Conservation (phyloP, 2,113 vertebrate species). For the Lamprologus lemairii region DNA sequence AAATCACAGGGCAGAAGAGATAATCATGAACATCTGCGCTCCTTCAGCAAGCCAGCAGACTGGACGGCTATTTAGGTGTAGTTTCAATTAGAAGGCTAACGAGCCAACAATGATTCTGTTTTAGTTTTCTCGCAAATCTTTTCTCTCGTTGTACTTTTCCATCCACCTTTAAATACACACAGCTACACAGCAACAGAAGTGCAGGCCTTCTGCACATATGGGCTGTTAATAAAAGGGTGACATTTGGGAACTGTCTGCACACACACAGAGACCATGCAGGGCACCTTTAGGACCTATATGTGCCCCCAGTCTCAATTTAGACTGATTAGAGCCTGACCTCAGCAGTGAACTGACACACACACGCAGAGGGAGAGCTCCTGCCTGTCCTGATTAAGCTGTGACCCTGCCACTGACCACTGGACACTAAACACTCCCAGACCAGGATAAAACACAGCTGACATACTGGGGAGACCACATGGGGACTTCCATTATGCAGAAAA, state of each 20-base stretch:
- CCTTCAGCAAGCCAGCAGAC: neutral
- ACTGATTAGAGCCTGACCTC: constrained; percentile 60
- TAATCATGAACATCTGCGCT: neutral
- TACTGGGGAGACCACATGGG: constrained; percentile 19
- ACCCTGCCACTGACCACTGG: constrained; percentile 56
- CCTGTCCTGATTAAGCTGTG: constrained; percentile 44
- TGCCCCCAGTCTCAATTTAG: constrained; percentile 21
- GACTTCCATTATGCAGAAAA: constrained; percentile 1
- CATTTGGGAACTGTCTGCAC: neutral
- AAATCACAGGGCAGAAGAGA: neutral
- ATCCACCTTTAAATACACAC: neutral
- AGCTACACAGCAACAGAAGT: neutral
- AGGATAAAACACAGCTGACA: constrained; percentile 27
- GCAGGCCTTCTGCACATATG: neutral
- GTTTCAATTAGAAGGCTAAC: neutral
- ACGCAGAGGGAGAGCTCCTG: constrained; percentile 13
- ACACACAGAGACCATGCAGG: neutral
- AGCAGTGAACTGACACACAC: constrained; percentile 19
- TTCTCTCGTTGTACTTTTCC: neutral
- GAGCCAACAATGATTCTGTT: neutral
- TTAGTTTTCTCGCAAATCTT: neutral
- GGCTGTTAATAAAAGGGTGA: neutral
- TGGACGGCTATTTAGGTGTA: neutral
- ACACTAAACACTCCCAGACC: constrained; percentile 58
- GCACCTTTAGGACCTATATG: neutral